Percentiles rank a stretch among this genome's conserved stretches.
Conservation (phyloP, 2,797 vertebrate species). For the Sarcoramphus papa region DNA sequence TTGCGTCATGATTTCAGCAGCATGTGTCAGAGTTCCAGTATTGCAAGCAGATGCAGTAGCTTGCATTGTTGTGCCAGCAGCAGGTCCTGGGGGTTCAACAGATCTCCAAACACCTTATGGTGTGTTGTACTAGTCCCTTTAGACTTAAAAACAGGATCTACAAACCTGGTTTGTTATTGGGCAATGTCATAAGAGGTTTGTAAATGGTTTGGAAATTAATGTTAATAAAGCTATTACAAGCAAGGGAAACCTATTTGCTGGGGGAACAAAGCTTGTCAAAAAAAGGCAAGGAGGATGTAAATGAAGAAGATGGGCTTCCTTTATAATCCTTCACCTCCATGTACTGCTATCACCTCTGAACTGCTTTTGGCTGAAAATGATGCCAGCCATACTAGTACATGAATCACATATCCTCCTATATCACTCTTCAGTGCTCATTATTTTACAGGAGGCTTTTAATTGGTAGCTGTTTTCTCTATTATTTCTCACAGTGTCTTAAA, state of each 20-base stretch:
- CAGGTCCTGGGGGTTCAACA: neutral
- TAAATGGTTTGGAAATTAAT: neutral
- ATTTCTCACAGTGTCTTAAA: neutral
- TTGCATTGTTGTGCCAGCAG: neutral
- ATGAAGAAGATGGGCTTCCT: neutral
- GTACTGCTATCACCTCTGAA: neutral
- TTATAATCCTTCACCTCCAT: neutral
- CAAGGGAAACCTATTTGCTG: neutral
- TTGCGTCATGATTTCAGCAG: neutral
- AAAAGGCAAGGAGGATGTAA: neutral
- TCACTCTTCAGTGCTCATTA: neutral
- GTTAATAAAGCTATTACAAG: neutral
- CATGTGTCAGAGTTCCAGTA: rapidly evolving
- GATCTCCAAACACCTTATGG: neutral
- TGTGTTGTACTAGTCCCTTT: neutral
- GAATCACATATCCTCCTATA: neutral
- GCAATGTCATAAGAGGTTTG: neutral
- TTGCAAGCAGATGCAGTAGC: neutral
- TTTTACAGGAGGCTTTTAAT: neutral
- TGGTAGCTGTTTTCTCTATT: neutral
- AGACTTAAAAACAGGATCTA: neutral
- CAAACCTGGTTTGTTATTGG: neutral
- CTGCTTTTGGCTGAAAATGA: neutral
- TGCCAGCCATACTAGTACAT: neutral
- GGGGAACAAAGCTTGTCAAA: neutral